phyloP scores from a whole-genome alignment of 2,113 vertebrate species.

The Gobius niger region DNA sequence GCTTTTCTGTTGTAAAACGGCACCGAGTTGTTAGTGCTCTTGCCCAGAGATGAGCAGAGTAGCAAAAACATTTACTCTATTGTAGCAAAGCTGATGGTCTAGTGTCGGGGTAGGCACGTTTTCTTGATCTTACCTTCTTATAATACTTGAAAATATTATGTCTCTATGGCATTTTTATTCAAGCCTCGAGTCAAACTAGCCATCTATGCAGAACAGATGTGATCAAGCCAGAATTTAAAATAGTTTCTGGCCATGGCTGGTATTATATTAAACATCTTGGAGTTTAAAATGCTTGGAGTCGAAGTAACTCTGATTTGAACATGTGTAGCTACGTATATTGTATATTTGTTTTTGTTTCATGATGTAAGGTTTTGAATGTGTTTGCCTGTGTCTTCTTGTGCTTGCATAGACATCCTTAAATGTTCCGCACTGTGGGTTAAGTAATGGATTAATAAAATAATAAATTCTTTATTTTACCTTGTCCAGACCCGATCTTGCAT shows the following conservation, averaged over 20 bases:
- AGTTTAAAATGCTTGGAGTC: background rate
- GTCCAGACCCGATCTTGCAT: constrained; percentile 86
- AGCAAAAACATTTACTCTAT: no score
- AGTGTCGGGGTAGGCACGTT: no score
- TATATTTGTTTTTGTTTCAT: background rate
- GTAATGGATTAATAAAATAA: background rate
- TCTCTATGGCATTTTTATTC: constrained; percentile 12
- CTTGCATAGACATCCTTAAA: no score
- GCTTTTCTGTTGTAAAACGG: no score
- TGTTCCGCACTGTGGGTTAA: no score
- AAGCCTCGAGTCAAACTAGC: constrained; percentile 9
- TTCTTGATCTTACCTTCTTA: no score
- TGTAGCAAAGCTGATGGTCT: no score
- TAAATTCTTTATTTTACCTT: constrained; percentile 11
- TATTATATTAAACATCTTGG: background rate
- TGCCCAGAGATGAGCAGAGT: no score
- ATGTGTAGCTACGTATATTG: background rate
- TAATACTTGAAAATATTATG: no score
- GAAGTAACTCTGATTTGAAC: background rate
- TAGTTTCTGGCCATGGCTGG: background rate
- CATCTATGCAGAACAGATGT: background rate
- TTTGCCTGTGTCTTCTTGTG: no score
- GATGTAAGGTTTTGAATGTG: no score
- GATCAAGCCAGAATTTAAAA: constrained; percentile 4
- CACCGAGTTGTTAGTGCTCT: no score